Percentiles rank a stretch among this genome's conserved stretches.
Conservation (phyloP, 2,888 invertebrate species). For the Agrilus cyanescens region DNA sequence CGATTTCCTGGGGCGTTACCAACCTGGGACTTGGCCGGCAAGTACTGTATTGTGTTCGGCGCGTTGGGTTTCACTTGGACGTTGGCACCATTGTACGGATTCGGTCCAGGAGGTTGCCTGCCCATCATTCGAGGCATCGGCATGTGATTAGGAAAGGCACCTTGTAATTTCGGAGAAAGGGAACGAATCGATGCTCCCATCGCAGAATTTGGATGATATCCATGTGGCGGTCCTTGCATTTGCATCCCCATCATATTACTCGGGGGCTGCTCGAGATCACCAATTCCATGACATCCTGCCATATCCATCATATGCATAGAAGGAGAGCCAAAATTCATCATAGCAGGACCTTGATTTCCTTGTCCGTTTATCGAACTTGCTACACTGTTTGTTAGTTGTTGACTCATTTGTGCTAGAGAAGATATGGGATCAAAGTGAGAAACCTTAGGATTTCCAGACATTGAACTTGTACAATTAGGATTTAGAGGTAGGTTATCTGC, state of each 20-base stretch:
- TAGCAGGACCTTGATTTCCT: slow-evolving; percentile 37
- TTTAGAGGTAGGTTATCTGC: slow-evolving; percentile 54
- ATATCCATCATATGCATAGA: slow-evolving; percentile 38
- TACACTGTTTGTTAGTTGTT: slow-evolving; percentile 73
- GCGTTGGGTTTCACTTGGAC: slow-evolving; percentile 93
- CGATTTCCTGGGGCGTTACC: slow-evolving; percentile 56
- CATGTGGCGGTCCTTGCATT: slow-evolving; percentile 34
- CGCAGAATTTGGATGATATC: slow-evolving; percentile 32
- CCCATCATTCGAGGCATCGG: slow-evolving; percentile 50
- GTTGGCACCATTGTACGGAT: slow-evolving; percentile 63
- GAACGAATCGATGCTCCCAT: slow-evolving; percentile 33
- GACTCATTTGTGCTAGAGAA: slow-evolving; percentile 89
- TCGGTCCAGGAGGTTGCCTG: slow-evolving; percentile 48
- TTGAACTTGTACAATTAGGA: slow-evolving; percentile 48
- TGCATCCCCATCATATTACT: slow-evolving; percentile 31
- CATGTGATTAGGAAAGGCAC: slow-evolving; percentile 41
- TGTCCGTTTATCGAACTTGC: slow-evolving; percentile 48
- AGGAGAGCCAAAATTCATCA: slow-evolving; percentile 45
- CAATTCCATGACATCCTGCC: slow-evolving; percentile 33
- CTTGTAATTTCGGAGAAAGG: slow-evolving; percentile 55
- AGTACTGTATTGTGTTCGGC: slow-evolving; percentile 95
- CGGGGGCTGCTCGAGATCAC: slow-evolving; percentile 29
- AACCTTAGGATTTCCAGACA: slow-evolving; percentile 46
- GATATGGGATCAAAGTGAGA: slow-evolving; percentile 86
- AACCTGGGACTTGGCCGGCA: slow-evolving; percentile 87